phyloP scores from a whole-genome alignment of 2,888 invertebrate genomes.

The Lysandra coridon region DNA sequence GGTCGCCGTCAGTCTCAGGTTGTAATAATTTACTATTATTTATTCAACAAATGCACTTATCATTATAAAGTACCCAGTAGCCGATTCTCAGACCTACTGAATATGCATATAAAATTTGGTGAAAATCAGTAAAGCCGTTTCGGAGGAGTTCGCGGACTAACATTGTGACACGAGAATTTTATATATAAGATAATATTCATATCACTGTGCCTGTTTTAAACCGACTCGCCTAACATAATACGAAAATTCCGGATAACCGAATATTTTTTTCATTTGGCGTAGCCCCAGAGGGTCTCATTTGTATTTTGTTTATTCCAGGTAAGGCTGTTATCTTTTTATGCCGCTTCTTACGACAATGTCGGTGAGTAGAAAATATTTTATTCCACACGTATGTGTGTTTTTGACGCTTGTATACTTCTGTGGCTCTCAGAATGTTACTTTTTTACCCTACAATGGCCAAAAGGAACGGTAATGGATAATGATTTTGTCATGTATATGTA shows the following conservation, averaged over 20 bases:
- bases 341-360: slow-evolving; percentile 3
- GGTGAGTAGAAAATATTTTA: slow-evolving; percentile 16
- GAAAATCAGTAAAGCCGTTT: too few relatives aligned
- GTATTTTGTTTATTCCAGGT: slow-evolving; percentile 21
- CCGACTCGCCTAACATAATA: slow-evolving; percentile 1
- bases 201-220: not conserved
- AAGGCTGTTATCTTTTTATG: slow-evolving; percentile 23
- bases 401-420: not conserved
- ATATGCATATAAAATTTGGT: too few relatives aligned
- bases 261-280: slow-evolving; percentile 17
- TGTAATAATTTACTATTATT: too few relatives aligned
- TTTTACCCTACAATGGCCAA: not conserved
- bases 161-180: too few relatives aligned
- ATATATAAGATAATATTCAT: not conserved
- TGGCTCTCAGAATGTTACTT: not conserved
- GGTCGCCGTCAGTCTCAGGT: too few relatives aligned
- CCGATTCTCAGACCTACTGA: too few relatives aligned
- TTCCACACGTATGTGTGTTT: not conserved
- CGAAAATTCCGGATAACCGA: slow-evolving; percentile 6
- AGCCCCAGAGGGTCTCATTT: slow-evolving; percentile 24
- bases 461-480: too few relatives aligned
- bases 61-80: too few relatives aligned
- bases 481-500: too few relatives aligned
- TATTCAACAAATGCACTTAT: too few relatives aligned
- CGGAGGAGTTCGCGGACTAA: too few relatives aligned